phyloP scores from a whole-genome alignment of 2,113 vertebrate genomes.

The Myrmecophaga tridactyla region DNA sequence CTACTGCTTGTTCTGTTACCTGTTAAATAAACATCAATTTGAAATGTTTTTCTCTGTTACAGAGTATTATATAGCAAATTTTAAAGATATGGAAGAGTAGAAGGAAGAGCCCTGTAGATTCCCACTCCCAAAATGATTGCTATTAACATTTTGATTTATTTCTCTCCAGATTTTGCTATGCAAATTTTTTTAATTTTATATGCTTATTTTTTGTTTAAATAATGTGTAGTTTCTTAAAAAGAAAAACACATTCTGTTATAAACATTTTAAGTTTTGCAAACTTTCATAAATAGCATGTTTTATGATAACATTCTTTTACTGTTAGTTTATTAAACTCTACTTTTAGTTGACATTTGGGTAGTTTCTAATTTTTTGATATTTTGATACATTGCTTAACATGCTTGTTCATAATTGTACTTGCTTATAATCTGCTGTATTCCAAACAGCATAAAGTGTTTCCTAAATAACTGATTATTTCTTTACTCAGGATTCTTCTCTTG shows the following conservation, averaged over 20 bases:
- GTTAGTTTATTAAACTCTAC: background rate
- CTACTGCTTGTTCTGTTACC: background rate
- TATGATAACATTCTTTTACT: background rate
- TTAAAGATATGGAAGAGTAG: background rate
- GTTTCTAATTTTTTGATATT: background rate
- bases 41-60: background rate
- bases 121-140: background rate
- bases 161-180: background rate
- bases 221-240: background rate
- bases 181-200: background rate
- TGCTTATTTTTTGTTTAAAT: background rate
- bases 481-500: background rate
- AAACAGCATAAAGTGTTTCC: background rate
- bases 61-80: background rate
- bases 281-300: background rate
- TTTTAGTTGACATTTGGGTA: background rate
- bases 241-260: background rate
- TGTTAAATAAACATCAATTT: background rate
- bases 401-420: background rate
- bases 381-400: background rate
- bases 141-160: background rate
- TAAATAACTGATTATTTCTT: background rate
- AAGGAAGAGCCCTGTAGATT: background rate
- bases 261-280: background rate
- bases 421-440: background rate